Base-by-base conservation (phyloP, 2,888 invertebrate species). In the Galerucella pusilla region DNA sequence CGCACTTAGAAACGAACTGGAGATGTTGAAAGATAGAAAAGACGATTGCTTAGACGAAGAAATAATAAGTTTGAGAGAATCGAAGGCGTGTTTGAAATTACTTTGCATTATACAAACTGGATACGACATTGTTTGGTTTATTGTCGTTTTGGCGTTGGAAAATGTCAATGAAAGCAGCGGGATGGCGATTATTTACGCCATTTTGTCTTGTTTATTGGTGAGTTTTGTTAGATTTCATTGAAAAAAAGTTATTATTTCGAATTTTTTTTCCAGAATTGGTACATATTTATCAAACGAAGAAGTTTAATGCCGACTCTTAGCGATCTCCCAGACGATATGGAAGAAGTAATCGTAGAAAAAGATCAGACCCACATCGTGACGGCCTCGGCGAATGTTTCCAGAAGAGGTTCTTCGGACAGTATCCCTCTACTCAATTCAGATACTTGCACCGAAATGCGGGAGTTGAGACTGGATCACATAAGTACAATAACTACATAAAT, bases 61-160 rank as follows among this genome's bases (percentile, higher is more conserved):
- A 65, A 77, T 80, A n/a, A 72, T 80, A n/a, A 85, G 91, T 84
- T 89, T 91, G 57, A 89, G 90, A 72, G 91, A 91, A 75, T 87
- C 91, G 77, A 91, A 92, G 84, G 88, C 89, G 68, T 90, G 92
- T 79, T 85, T 92, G 75, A 91, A 91, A 83, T 86, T 92, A 3
- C 90, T 93, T 66, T 90, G 93, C 61, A 90, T 92, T n/a, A 85
- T 94, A 80, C 91, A 94, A 83, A 93, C 93, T 16, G 90, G 92
- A 78, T 93, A 93, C 82, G 92, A 92, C 12, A 90, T 93, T 25
- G 92, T 93, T 81, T 94, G 94, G 94, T 93, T 93, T 80, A 90
- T 93, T 86, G 92, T 92, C 0, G 93, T 94, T 5, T 89, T 93
- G 46, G 93, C 93, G 0, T 89, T 94, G 59, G 93, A 94, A 84